Base-by-base conservation (phyloP, 2,113 vertebrate species). In the Colinus virginianus region DNA sequence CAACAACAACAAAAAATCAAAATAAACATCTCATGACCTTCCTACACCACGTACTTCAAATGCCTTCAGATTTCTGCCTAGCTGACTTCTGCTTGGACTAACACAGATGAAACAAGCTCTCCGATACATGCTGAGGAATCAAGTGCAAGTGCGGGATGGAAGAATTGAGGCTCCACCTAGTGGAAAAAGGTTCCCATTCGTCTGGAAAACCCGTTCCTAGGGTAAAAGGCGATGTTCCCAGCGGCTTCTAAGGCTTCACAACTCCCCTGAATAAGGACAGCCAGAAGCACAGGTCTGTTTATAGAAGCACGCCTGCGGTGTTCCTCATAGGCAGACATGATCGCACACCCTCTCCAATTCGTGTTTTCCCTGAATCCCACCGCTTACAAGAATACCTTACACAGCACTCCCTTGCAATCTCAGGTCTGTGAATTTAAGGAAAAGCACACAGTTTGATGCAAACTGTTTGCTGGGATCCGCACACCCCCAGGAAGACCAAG, bases 91-190 rank as follows among this genome's bases (percentile, higher is more conserved):
- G 64, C 49, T 43, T 23, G 84, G 69, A 22, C 23, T 16, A 56
- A 38, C 36, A 11, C 5, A 32, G 56, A 8, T 4, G 7, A 40
- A 43, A 40, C 67, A 3, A 22, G 12, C 5, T 18, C 72, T 11
- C 36, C 6, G 25, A 20, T 34, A 1, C 51, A 38, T 46, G 6
- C 3, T 5, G 43, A 38, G 20, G 22, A 71, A 48, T 38, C 20
- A 21, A 43, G 21, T 21, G 5, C 3, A 2, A 34, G 42, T 2
- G 67, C 28, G 10, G 84, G 94, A 96, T 20, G 26, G 92, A 96
- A 91, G 97, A 90, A 76, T 69, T 90, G 77, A 97, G 94, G 96
- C 96, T 45, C 97, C 98, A 97, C 94, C 97, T 98, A 97, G 97
- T 77, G 97, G 97, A 78, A 15, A 30, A 67, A 66, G 1, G 4